Base-by-base conservation (phyloP, 92 coral and sea anemone genomes). In the Epizoanthus stellaris region DNA sequence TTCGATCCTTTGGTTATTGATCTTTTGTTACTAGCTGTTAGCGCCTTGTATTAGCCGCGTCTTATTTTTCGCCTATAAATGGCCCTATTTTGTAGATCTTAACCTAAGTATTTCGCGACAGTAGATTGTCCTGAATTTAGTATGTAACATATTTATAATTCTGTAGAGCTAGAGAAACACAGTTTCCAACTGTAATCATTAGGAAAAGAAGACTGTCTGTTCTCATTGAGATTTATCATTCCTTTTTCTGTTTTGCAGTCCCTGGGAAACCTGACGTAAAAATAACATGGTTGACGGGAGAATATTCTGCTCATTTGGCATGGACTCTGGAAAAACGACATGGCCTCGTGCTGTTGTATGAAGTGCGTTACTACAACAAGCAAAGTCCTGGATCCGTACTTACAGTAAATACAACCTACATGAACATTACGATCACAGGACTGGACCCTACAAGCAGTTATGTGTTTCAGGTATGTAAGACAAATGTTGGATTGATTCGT, bases 371-470 rank as follows among this genome's bases (percentile, higher is more conserved):
- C 16, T 42, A 77, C 23, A 69, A 38, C 4, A 57, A 61, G 56
- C 58, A 57, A 20, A 77, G 69, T 17, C 70, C 40, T 43, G 40
- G 38, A 0, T 10, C 59, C 3, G 39, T 36, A 42, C 57, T 20
- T 2, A 62, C 82, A 3, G 23, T 69, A 59, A 62, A 77, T 34
- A 77, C 71, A 19, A 77, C 82, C 5, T 19, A 61, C 67, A 77
- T 77, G 82, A 42, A 77, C 30, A 62, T 61, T 57, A 77, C 71
- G n/a, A n/a, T 77, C 0, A 77, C 60, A 42, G 82, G 82, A 62
- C 71, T 77, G 49, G 82, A 77, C 16, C 82, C 59, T 40, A 58
- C 63, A 8, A 62, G 70, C 21, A 61, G 60, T 61, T 77, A 62
- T 77, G 82, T 62, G 47, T 77, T 77, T 62, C 40, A 77, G 82